These are phyloP conservation scores for Ichneumoninae sp. DNA, from an alignment of 2,888 invertebrate genomes.

Conservation along the genomic window DNA sequence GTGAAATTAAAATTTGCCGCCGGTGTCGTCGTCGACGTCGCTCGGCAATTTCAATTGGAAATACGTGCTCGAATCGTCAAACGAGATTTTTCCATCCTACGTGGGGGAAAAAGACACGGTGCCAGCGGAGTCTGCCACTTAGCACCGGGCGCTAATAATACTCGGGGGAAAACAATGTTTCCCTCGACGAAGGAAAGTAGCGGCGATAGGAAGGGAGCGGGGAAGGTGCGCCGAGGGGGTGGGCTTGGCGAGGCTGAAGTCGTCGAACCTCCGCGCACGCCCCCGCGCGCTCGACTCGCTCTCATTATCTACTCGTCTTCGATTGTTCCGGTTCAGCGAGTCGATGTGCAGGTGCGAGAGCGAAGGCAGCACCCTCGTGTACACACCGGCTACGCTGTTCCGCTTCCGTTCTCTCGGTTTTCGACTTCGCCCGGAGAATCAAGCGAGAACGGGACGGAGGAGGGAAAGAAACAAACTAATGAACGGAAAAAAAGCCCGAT, in stretches of 20 bases:
- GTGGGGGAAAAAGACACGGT: neutral
- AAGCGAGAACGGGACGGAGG: constrained; percentile 38
- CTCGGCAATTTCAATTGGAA: constrained; percentile 6
- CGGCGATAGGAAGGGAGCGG: constrained; percentile 15
- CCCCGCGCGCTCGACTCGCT: constrained; percentile 27
- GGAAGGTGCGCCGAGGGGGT: constrained; percentile 34
- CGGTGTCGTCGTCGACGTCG: neutral
- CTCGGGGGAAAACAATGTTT: constrained; percentile 37
- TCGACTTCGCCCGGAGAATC: constrained; percentile 10
- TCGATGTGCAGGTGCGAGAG: constrained; percentile 55
- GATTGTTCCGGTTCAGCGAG: constrained; percentile 75
- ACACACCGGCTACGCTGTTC: constrained; percentile 15
- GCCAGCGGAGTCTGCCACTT: constrained; percentile 14
- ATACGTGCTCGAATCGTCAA: constrained; percentile 13
- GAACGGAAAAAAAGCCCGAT: neutral
- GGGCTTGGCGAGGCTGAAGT: constrained; percentile 59
- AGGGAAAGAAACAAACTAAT: constrained; percentile 40
- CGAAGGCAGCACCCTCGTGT: neutral
- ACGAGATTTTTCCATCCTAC: neutral
- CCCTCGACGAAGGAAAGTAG: constrained; percentile 17
- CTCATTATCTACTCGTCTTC: constrained; percentile 77
- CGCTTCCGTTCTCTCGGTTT: constrained; percentile 23
- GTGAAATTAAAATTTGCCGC: neutral
- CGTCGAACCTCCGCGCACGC: constrained; percentile 33
- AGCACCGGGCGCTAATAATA: constrained; percentile 18